Percentiles rank a stretch among this genome's conserved stretches.
Conservation (phyloP, 1,140 invertebrate species). For the Lysiphlebus fabarum region DNA sequence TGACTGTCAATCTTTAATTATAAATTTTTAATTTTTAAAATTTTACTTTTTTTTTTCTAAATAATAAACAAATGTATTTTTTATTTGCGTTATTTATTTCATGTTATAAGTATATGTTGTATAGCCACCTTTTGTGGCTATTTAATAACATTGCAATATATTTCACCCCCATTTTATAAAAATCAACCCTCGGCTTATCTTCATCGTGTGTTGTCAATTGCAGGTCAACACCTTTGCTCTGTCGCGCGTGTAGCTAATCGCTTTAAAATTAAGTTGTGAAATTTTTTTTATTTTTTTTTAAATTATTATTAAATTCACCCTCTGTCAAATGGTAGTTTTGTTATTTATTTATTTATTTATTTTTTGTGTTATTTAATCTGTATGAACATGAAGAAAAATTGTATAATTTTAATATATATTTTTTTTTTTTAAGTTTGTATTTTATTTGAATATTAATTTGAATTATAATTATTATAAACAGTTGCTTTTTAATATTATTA, state of each 20-base stretch:
- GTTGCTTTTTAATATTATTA: too few species aligned
- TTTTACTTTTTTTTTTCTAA: too few species aligned
- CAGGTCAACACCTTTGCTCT: constrained; percentile 52
- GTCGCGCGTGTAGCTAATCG: constrained; percentile 52
- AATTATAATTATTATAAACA: too few species aligned
- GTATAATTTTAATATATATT: too few species aligned
- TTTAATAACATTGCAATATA: not conserved
- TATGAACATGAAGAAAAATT: constrained; percentile 5
- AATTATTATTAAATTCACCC: not conserved
- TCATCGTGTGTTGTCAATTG: constrained; percentile 48
- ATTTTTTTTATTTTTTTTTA: constrained; percentile 1
- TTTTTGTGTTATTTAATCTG: constrained; percentile 17
- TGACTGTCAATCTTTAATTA: too few species aligned
- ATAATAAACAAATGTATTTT: too few species aligned
- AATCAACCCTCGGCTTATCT: constrained; percentile 20
- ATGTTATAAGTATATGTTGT: too few species aligned
- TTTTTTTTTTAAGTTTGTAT: too few species aligned
- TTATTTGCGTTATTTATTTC: too few species aligned
- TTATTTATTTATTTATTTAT: constrained; percentile 1
- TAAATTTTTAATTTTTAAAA: too few species aligned
- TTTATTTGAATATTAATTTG: too few species aligned
- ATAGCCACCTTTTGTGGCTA: not conserved
- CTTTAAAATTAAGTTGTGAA: constrained; percentile 47
- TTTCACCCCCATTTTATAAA: constrained; percentile 24
- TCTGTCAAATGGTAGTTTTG: not conserved